Evolutionary conservation across 2,113 vertebrate genomes (phyloP).

Genomic region (Lepidothrix coronata): DNA sequence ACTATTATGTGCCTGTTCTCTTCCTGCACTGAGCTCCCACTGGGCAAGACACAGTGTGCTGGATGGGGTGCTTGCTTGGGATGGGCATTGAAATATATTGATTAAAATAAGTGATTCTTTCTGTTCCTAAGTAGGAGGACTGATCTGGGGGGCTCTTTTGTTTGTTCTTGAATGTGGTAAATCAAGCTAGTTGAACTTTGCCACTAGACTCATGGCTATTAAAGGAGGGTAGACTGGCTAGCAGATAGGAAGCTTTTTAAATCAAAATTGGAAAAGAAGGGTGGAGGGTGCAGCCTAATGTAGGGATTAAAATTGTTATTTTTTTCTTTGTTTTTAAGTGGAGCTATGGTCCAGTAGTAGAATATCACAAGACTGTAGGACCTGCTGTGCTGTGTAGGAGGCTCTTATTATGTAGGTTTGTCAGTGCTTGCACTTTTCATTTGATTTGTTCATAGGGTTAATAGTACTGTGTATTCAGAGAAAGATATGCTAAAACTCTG

Average conservation of each 20-base stretch:
- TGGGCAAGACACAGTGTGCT: background rate
- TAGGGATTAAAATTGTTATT: background rate
- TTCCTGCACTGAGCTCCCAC: background rate
- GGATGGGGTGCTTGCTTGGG: background rate
- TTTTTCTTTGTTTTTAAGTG: background rate
- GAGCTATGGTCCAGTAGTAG: background rate
- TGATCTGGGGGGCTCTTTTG: background rate
- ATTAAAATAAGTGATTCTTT: background rate
- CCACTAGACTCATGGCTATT: background rate
- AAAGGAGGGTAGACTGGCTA: background rate
- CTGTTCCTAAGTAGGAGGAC: background rate
- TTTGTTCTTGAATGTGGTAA: background rate
- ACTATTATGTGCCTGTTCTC: background rate
- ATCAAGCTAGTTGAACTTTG: background rate
- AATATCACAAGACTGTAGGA: background rate
- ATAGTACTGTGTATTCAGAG: slow-evolving; percentile 4
- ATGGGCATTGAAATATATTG: background rate
- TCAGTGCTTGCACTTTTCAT: background rate
- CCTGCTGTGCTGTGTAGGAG: background rate
- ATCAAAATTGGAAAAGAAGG: background rate
- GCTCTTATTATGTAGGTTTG: background rate
- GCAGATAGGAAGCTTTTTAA: background rate
- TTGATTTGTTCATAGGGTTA: slow-evolving; percentile 26
- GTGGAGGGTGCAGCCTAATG: background rate
- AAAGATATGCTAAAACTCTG: background rate